Conservation (phyloP, 2,797 vertebrate genomes). For the Vipera ursinii region DNA sequence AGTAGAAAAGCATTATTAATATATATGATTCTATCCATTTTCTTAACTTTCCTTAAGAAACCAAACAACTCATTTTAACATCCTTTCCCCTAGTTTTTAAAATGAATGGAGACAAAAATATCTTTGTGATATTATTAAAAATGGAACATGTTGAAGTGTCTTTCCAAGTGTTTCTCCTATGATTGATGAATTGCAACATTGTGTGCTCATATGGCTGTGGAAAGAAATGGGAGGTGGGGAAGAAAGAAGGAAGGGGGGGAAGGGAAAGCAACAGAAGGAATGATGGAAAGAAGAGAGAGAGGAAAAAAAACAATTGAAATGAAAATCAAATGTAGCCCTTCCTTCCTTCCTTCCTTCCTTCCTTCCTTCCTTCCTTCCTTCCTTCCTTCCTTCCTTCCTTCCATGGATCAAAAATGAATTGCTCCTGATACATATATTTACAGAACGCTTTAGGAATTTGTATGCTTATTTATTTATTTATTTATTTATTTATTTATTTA, state of each 20-base stretch:
- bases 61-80: not conserved
- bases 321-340: not conserved
- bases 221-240: not conserved
- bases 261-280: not conserved
- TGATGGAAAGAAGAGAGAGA: not conserved
- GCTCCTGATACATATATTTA: not conserved
- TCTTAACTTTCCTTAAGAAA: not conserved
- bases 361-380: not conserved
- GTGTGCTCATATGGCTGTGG: not conserved
- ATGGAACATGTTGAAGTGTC: not conserved
- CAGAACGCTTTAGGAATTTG: not conserved
- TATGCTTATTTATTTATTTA: too few relatives aligned
- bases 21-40: conserved; percentile 11
- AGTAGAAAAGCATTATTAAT: conserved; percentile 17
- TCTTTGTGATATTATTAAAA: conserved; percentile 4
- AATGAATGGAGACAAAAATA: not conserved
- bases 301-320: not conserved
- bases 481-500: too few relatives aligned
- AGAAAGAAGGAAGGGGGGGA: not conserved
- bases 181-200: not conserved
- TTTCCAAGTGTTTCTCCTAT: not conserved
- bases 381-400: not conserved
- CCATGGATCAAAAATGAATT: not conserved
- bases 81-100: not conserved
- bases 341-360: not conserved